phyloP scores from a whole-genome alignment of 2,113 vertebrate species.

The Sturnira hondurensis region DNA sequence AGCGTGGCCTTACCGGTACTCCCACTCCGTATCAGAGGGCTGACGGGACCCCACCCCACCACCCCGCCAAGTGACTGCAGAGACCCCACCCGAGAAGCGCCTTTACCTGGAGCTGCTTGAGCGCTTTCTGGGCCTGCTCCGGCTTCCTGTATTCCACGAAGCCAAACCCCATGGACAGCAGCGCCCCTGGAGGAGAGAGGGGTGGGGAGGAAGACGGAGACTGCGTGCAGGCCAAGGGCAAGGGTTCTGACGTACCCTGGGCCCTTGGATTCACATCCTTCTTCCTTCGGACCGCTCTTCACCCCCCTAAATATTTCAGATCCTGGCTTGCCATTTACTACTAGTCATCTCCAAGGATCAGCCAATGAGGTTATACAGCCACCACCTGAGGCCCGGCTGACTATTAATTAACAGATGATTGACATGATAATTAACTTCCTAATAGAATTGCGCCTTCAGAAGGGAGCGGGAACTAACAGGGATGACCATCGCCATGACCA shows the following conservation, averaged over 20 bases:
- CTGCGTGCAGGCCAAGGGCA: fast-evolving
- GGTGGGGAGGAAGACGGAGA: fast-evolving
- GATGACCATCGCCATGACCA: background rate
- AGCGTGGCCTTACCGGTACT: fast-evolving
- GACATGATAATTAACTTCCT: background rate
- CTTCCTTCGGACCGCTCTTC: background rate
- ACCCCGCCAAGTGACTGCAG: fast-evolving
- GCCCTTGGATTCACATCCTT: fast-evolving
- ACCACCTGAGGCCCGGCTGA: background rate
- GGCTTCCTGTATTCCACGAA: conserved; percentile 93
- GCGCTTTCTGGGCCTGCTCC: conserved; percentile 91
- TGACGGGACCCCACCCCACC: fast-evolving
- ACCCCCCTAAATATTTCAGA: fast-evolving
- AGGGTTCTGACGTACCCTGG: fast-evolving
- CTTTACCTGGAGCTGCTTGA: conserved; percentile 91
- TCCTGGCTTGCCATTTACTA: background rate
- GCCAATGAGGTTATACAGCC: background rate
- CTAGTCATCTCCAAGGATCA: background rate
- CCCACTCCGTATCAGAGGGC: background rate
- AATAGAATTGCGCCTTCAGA: background rate
- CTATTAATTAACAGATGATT: background rate
- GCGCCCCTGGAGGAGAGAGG: conserved; percentile 78
- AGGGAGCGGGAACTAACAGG: background rate
- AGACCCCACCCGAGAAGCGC: fast-evolving
- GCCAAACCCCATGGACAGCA: conserved; percentile 96